Base-by-base conservation (phyloP, 1,140 invertebrate genomes). In the Epicauta chinensis region DNA sequence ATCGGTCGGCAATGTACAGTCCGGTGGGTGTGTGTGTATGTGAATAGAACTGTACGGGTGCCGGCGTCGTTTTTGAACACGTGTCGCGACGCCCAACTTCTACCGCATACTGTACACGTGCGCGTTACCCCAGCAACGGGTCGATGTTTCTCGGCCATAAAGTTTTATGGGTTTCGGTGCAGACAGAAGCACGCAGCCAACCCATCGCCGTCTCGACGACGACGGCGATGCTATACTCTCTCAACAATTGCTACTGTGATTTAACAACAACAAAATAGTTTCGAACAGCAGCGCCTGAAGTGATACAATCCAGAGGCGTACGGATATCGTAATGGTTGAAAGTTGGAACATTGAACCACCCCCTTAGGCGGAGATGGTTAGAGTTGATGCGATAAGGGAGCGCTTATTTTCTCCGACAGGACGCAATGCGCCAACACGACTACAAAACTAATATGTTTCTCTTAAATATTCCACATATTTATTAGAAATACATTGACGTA, bases 91-190 rank as follows among this genome's bases (percentile, higher is more conserved):
- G 42, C 29, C 34, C 34, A 17, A 45, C 45, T 58, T 60, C 46
- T 56, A 42, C 49, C 40, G 9, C 32, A 39, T 49, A 62, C 35
- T 62, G 61, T 66, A 65, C 66, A 59, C 47, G 57, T 70, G 66
- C 65, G 65, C 67, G 66, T 69, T 62, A 51, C 63, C 61, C 48
- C 51, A 61, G 65, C 62, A 59, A 71, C 67, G 67, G 69, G 67
- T 71, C 69, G 69, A 71, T 71, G 69, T 62, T 64, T 63, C 57
- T 63, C 57, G 63, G 63, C 62, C 67, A 65, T 71, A 71, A 71
- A 71, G 65, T 71, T 71, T 71, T 71, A 71, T 69, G 67, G 66
- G 59, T 61, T 62, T 56, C 51, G 60, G 57, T 62, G 66, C 47
- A 54, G 58, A 55, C 62, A 57, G 59, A 63, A 61, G 65, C 63